Base-by-base conservation (phyloP, 2,113 vertebrate genomes). In the Mixornis gularis region DNA sequence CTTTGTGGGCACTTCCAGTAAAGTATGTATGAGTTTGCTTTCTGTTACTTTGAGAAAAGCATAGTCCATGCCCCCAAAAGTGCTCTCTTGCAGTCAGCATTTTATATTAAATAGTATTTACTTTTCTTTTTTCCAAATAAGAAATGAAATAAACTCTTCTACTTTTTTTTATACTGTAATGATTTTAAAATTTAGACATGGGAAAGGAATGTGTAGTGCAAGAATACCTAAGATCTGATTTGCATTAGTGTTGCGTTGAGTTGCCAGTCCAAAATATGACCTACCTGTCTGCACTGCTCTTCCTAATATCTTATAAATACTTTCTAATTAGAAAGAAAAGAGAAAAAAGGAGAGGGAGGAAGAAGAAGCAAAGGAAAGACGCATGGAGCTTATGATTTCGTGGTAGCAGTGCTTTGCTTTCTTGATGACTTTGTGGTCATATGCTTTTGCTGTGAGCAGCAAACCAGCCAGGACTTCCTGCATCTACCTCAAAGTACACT, bases 301-400 rank as follows among this genome's bases (percentile, higher is more conserved):
- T 78, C 59, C 40, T 59, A n/a, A 9, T 48, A 64, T 9, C 32
- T 56, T 81, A 25, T 3, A n/a, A 68, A 68, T 38, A 32, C 10
- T 38, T 69, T 49, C 30, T 59, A 70, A 62, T 76, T 43, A 22
- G 1, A 19, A 71, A 65, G 4, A 10, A 22, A 69, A 32, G 3
- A 18, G 6, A 11, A 21, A 34, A 56, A 62, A 25, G 1, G 20
- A 3, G 7, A 1, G 9, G 7, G 5, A 13, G 5, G 6, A 17
- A 58, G 10, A 53, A 43, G 8, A 63, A 55, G 32, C 17, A 51
- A 70, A 62, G 14, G 41, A 30, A 73, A 29, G 38, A 84, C 29
- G 9, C 17, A 38, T 13, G 30, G 51, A 63, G 19, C 24, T 53
- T 83, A 0, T 74, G 66, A n/a, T 68, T 71, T 90, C 41, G 8